Evolutionary conservation across 2,888 invertebrate genomes (phyloP).

Genomic region (Limnephilus auricula): DNA sequence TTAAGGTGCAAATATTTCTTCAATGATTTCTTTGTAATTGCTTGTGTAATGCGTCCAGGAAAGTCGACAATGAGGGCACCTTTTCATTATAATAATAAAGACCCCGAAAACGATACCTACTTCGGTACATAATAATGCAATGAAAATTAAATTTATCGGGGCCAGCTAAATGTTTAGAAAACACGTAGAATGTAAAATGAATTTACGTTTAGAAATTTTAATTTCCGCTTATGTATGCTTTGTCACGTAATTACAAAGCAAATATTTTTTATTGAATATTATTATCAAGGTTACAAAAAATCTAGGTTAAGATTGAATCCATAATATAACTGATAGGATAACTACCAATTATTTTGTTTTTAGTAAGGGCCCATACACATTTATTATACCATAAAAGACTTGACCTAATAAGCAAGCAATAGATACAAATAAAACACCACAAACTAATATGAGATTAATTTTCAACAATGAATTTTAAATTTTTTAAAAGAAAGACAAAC

Average conservation of each 20-base stretch:
- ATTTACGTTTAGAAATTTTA: neutral
- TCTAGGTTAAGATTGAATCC: neutral
- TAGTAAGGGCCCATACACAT: neutral
- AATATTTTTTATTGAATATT: neutral
- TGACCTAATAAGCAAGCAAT: neutral
- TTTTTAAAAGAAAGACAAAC: too few species aligned
- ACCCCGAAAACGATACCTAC: neutral
- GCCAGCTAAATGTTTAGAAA: neutral
- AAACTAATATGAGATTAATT: neutral
- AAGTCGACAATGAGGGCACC: neutral
- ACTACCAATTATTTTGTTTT: too few species aligned
- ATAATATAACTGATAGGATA: neutral
- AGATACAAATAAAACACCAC: neutral
- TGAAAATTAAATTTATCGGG: neutral
- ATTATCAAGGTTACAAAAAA: neutral
- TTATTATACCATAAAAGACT: neutral
- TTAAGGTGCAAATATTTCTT: too few species aligned
- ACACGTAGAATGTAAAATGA: neutral
- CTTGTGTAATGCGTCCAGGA: neutral
- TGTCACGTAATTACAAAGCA: constrained; percentile 20
- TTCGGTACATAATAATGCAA: neutral
- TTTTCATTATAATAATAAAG: neutral
- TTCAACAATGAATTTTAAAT: too few species aligned
- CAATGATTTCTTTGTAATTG: neutral
- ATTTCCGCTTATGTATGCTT: constrained; percentile 31